A percentile compares a stretch with the other conserved stretches of the same genome.
These are phyloP conservation scores for Chymomyza costata DNA, from an alignment of 1,140 invertebrate species.

Conservation along the genomic window DNA sequence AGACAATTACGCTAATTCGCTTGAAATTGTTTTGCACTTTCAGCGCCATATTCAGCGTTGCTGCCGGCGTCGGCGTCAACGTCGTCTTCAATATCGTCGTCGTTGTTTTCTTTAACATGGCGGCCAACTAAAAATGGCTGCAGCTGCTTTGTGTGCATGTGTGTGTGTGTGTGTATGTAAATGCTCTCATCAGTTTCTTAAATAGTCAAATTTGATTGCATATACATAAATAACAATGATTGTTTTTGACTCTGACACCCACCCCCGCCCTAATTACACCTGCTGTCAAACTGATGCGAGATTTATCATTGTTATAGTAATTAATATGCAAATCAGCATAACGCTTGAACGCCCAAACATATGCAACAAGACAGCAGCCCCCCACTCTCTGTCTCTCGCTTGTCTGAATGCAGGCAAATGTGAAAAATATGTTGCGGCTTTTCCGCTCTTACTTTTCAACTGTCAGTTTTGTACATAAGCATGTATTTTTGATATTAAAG, in stretches of 20 bases:
- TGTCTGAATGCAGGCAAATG: too few species aligned
- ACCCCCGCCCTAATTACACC: too few species aligned
- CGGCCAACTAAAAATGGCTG: slow-evolving; percentile 19
- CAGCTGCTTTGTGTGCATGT: slow-evolving; percentile 36
- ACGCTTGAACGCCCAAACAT: slow-evolving; percentile 55
- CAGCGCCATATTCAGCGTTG: not conserved
- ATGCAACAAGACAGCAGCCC: slow-evolving; percentile 44
- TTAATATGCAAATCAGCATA: slow-evolving; percentile 53
- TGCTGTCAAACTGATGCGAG: too few species aligned
- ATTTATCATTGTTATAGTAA: slow-evolving; percentile 52
- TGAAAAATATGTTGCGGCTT: slow-evolving; percentile 3
- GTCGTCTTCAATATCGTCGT: not conserved
- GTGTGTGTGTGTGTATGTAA: not conserved
- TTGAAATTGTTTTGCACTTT: slow-evolving; percentile 55
- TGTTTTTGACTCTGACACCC: too few species aligned
- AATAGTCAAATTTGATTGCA: slow-evolving; percentile 65
- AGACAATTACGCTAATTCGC: slow-evolving; percentile 68
- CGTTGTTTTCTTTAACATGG: slow-evolving; percentile 6
- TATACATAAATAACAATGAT: slow-evolving; percentile 54
- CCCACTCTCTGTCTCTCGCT: too few species aligned
- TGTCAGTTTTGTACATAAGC: too few species aligned
- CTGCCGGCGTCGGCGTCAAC: not conserved
- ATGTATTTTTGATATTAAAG: too few species aligned
- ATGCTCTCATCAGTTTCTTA: slow-evolving; percentile 16
- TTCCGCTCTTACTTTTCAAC: too few species aligned